Evolutionary conservation across 2,888 invertebrate genomes (phyloP), one percentile per base, ranked within the genome.

Genomic region (Oligia latruncula): DNA sequence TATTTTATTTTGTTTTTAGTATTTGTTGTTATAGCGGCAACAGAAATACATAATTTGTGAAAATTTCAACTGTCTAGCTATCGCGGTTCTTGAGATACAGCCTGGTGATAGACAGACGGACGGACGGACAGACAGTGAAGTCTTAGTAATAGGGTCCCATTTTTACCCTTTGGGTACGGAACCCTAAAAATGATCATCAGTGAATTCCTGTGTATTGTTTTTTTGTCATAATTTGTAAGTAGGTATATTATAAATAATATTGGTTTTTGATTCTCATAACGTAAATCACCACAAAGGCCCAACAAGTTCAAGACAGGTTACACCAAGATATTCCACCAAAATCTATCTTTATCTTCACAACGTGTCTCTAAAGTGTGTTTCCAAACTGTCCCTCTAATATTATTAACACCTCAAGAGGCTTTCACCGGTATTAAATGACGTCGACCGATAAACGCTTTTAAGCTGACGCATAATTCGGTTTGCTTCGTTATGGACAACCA

Each of bases 391-490:
- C 58, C 71, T 77, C 81, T 86, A 88, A 89, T 87, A 88, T 89
- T 89, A 92, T 93, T 93, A 92, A 90, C 92, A 91, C 91, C 91
- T 88, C 77, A 65, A 71, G 78, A 81, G 75, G 84, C 87, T 89
- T 87, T 85, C 77, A 87, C 49, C 81, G 43, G 70, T 89, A 83
- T 82, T 84, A 92, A 93, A 92, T 93, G 91, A 93, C 90, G 89
- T 89, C 91, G 80, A 90, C 90, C 93, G 92, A 92, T 93, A 93
- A 94, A 93, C 89, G 93, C 93, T 94, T 94, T 93, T 93, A 93
- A 90, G 87, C 87, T 85, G 87, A 88, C 90, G 90, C 88, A 91
- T 90, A 92, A 92, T 92, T 92, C 84, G 80, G 90, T 92, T 92
- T 90, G 76, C 87, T 88, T 86, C 82, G 87, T 88, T 87, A 87